Conservation (phyloP, 2,888 invertebrate species). For the Oligia fasciuncula region DNA sequence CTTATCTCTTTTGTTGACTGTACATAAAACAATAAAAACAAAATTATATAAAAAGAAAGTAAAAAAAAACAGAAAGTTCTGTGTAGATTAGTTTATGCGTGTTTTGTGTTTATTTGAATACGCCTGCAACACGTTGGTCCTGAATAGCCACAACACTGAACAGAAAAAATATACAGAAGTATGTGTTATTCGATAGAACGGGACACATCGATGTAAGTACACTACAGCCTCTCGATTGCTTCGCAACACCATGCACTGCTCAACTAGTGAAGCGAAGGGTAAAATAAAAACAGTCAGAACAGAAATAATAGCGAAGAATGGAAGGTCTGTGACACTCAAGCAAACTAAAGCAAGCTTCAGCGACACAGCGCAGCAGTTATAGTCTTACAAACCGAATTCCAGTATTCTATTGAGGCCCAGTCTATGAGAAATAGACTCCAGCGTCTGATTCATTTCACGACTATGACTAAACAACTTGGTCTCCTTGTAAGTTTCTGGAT, state of each 20-base stretch:
- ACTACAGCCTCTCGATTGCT: not conserved
- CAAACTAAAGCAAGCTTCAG: constrained; percentile 79
- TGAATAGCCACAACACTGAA: not conserved
- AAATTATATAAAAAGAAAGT: too few relatives aligned
- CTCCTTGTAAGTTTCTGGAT: constrained; percentile 91
- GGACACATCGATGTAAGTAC: not conserved
- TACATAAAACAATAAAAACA: too few relatives aligned
- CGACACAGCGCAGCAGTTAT: constrained; percentile 57
- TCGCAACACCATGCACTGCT: constrained; percentile 1
- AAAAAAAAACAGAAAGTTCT: too few relatives aligned
- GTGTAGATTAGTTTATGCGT: too few relatives aligned
- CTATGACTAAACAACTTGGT: constrained; percentile 88
- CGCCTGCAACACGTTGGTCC: not conserved
- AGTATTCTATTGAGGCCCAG: constrained; percentile 90
- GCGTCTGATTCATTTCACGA: constrained; percentile 89
- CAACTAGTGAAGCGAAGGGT: not conserved
- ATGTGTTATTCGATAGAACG: not conserved
- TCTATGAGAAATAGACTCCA: constrained; percentile 90
- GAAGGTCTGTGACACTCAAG: constrained; percentile 62
- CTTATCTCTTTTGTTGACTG: too few relatives aligned
- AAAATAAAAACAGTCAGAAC: constrained; percentile 4
- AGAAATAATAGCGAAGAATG: constrained; percentile 15
- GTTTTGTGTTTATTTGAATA: not conserved
- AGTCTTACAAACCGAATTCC: constrained; percentile 86
- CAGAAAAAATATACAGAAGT: not conserved